These are phyloP conservation scores for Hypomecis atomaria DNA, from an alignment of 2,888 invertebrate species.

Conservation along the genomic window DNA sequence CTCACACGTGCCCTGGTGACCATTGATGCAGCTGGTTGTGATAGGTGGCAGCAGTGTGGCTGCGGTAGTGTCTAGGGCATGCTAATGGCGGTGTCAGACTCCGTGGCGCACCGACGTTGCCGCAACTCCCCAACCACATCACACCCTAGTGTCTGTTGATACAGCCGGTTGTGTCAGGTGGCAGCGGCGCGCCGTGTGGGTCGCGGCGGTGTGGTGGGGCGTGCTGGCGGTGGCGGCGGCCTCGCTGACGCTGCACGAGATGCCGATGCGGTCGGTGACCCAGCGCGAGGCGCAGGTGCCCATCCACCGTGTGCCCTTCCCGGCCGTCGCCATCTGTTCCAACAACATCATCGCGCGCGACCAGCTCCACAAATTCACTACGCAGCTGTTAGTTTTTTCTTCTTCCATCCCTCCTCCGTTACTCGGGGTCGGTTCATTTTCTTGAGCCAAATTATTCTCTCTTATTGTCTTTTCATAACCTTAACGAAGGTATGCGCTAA, in stretches of 20 bases:
- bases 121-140: too few species aligned
- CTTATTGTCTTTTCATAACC: too few species aligned
- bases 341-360: conserved; percentile 21
- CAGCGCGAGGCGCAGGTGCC: conserved; percentile 4
- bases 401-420: background rate
- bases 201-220: background rate
- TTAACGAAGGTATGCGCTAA: too few species aligned
- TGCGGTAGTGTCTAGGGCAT: too few species aligned
- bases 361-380: conserved; percentile 11
- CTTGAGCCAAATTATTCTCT: too few species aligned
- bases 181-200: background rate
- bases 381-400: conserved; percentile 19
- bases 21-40: too few species aligned
- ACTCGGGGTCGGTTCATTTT: too few species aligned
- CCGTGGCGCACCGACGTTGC: too few species aligned
- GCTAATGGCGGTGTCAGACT: too few species aligned
- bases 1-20: too few species aligned
- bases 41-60: too few species aligned
- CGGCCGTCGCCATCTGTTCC: conserved; percentile 84
- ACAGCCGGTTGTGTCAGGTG: background rate
- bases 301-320: conserved; percentile 73
- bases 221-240: background rate
- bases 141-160: background rate
- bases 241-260: background rate
- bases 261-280: conserved; percentile 5